phyloP scores from a whole-genome alignment of 2,113 vertebrate genomes.

The Nannospalax galili region DNA sequence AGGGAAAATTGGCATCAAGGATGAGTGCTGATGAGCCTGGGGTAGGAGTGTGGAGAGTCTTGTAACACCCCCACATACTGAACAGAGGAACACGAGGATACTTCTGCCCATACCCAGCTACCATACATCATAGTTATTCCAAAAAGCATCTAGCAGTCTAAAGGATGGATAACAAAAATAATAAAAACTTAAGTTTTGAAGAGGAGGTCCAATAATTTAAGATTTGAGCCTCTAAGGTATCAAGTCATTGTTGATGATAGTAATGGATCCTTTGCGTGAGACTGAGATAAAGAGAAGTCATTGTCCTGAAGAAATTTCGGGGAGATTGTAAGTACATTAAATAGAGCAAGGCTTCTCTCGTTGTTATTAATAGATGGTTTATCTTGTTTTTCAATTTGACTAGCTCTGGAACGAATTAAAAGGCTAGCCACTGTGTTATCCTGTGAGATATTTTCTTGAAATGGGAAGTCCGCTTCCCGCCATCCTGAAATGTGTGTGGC shows the following conservation, averaged over 20 bases:
- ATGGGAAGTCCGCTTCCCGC: too few species aligned
- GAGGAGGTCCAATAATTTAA: background rate
- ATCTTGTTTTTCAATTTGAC: background rate
- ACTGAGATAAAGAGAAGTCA: background rate
- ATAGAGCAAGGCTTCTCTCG: background rate
- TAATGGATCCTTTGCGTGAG: background rate
- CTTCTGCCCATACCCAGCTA: too few species aligned
- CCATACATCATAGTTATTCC: background rate
- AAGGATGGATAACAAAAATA: background rate
- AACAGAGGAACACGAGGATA: too few species aligned
- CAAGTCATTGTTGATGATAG: background rate
- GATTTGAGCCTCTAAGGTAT: accelerated
- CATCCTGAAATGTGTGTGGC: too few species aligned
- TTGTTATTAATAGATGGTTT: background rate
- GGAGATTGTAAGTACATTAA: background rate
- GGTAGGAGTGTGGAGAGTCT: too few species aligned
- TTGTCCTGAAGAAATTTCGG: background rate
- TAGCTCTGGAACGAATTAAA: background rate
- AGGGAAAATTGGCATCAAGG: background rate
- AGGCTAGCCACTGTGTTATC: too few species aligned
- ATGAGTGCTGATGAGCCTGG: background rate
- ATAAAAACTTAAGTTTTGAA: background rate
- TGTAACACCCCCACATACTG: too few species aligned
- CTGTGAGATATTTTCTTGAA: background rate
- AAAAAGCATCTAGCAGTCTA: background rate